These are phyloP conservation scores for Microtus oregoni DNA, from an alignment of 2,113 vertebrate genomes.

Conservation along the genomic window DNA sequence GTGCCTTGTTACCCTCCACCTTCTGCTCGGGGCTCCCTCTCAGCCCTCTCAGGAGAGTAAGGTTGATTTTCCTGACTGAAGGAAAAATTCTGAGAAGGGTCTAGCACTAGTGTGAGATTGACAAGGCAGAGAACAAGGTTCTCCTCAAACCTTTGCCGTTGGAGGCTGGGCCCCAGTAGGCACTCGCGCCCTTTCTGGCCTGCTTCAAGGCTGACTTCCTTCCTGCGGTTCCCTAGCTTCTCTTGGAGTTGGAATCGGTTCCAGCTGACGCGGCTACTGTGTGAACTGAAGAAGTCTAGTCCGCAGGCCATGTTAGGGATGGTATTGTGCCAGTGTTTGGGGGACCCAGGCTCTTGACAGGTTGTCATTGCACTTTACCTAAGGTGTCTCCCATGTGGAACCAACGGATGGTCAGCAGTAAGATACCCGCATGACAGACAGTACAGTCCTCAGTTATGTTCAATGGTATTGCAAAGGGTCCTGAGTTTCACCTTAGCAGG, in stretches of 20 bases:
- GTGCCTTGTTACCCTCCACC: neutral
- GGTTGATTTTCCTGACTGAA: neutral
- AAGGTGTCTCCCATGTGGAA: neutral
- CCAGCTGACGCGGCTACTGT: neutral
- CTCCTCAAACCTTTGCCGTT: accelerated
- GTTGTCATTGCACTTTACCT: neutral
- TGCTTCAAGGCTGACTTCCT: neutral
- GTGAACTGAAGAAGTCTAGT: neutral
- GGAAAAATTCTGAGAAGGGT: neutral
- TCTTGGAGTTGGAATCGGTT: neutral
- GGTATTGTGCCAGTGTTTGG: neutral
- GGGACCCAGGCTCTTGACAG: neutral
- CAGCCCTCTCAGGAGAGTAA: neutral
- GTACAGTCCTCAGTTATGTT: neutral
- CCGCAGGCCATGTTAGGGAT: neutral
- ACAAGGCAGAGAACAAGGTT: neutral
- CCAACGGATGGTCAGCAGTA: neutral
- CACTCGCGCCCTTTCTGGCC: neutral
- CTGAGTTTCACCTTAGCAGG: neutral
- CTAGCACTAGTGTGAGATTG: neutral
- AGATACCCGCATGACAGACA: neutral
- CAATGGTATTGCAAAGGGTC: neutral
- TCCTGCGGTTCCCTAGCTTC: neutral
- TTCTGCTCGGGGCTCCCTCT: neutral
- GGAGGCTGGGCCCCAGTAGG: neutral